Conservation (phyloP, 2,113 vertebrate genomes). For the Oreochromis aureus region DNA sequence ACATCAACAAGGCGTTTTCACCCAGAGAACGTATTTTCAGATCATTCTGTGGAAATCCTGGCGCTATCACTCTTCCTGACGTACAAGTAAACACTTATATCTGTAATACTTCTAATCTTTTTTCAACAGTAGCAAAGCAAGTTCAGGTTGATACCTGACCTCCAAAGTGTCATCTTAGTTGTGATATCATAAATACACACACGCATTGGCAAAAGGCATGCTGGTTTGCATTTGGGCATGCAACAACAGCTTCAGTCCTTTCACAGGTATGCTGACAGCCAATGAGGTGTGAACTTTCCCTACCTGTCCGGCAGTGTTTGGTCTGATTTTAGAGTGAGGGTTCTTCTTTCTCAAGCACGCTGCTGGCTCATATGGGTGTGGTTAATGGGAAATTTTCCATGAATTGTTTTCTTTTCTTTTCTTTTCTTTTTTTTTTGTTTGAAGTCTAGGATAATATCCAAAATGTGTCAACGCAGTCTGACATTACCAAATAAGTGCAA, state of each 20-base stretch:
- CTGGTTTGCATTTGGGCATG: slow-evolving; percentile 3
- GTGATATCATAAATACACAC: neutral
- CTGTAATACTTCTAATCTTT: neutral
- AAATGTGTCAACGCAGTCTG: neutral
- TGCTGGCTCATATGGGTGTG: neutral
- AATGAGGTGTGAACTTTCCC: neutral
- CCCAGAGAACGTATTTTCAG: neutral
- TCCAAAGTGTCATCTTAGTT: neutral
- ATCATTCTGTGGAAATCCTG: neutral
- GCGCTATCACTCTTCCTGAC: neutral
- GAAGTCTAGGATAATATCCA: neutral
- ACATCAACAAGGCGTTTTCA: neutral
- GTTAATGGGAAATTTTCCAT: neutral
- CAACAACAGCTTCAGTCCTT: neutral
- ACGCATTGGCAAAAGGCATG: neutral
- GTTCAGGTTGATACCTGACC: neutral
- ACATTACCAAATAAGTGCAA: neutral
- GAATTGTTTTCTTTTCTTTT: neutral
- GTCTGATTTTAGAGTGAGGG: neutral
- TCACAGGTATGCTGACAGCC: neutral
- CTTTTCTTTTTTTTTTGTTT: neutral
- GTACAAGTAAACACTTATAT: neutral
- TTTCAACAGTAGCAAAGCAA: neutral
- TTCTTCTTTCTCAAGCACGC: neutral
- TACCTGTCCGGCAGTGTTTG: neutral